A percentile compares a stretch with the other conserved stretches of the same genome.
Conservation (phyloP, 2,888 invertebrate species). For the Pegoplata infirma region DNA sequence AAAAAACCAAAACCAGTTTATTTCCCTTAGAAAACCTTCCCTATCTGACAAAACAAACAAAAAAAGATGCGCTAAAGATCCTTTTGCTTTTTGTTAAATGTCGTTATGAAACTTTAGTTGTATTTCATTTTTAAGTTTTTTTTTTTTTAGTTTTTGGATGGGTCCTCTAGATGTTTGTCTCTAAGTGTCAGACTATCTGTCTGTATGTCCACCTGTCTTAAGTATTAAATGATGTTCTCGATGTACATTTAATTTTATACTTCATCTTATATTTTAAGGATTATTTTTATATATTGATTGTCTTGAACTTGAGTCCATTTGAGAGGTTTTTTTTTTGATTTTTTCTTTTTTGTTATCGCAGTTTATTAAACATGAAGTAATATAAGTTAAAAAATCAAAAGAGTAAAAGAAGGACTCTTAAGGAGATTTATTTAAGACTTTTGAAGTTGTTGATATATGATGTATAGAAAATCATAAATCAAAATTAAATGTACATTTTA, state of each 20-base stretch:
- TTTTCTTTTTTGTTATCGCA: conserved; percentile 24
- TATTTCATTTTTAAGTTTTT: neutral
- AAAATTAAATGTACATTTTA: conserved; percentile 55
- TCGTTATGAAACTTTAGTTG: conserved; percentile 42
- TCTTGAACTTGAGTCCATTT: neutral
- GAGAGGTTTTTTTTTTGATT: too few species aligned
- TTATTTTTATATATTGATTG: conserved; percentile 39
- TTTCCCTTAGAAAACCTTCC: too few species aligned
- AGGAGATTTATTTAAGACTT: conserved; percentile 53
- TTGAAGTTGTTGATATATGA: conserved; percentile 49
- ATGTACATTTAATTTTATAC: too few species aligned
- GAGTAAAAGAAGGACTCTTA: conserved; percentile 24
- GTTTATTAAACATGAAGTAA: conserved; percentile 38
- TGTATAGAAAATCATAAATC: conserved; percentile 52
- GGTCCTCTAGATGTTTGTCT: conserved; percentile 60
- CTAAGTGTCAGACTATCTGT: conserved; percentile 64
- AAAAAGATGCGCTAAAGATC: conserved; percentile 53
- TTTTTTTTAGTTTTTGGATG: conserved; percentile 4
- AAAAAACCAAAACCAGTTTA: too few species aligned
- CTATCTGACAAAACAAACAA: neutral
- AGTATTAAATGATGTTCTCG: conserved; percentile 60
- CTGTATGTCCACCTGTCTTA: conserved; percentile 62
- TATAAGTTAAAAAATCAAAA: conserved; percentile 41
- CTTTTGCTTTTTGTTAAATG: conserved; percentile 61
- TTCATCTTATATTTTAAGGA: conserved; percentile 50